Evolutionary conservation across 2,888 invertebrate species (phyloP).

Genomic region (Drosophila mettleri): DNA sequence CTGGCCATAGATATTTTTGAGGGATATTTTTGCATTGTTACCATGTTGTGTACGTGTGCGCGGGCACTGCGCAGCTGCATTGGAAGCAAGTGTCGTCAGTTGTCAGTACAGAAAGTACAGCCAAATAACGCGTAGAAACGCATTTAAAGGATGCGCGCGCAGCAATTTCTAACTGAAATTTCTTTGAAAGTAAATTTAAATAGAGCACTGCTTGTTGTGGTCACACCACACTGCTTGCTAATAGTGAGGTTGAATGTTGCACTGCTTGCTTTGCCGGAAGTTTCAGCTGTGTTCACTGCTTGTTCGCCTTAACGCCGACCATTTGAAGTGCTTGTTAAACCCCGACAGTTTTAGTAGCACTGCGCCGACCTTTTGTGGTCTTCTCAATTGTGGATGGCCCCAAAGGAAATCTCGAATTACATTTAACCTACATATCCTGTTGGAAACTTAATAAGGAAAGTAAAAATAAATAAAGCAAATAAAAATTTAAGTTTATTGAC

Average conservation of each 20-base stretch:
- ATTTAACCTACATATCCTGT: slow-evolving; percentile 8
- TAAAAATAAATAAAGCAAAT: neutral
- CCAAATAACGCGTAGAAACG: slow-evolving; percentile 12
- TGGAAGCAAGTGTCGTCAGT: slow-evolving; percentile 58
- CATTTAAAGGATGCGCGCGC: neutral
- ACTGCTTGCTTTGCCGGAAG: neutral
- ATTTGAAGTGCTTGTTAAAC: neutral
- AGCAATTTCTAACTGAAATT: neutral
- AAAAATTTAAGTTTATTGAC: neutral
- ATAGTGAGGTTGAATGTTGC: neutral
- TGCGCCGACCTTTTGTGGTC: neutral
- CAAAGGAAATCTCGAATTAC: slow-evolving; percentile 16
- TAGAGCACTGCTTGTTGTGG: neutral
- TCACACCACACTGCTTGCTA: neutral
- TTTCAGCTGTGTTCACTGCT: neutral
- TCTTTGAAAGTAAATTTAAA: slow-evolving; percentile 3
- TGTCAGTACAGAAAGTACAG: slow-evolving; percentile 41
- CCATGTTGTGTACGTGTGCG: neutral
- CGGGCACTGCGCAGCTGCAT: slow-evolving; percentile 65
- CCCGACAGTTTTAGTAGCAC: neutral
- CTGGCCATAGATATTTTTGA: slow-evolving; percentile 39
- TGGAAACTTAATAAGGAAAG: neutral
- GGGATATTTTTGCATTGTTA: slow-evolving; percentile 48
- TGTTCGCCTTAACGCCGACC: neutral
- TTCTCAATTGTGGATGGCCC: neutral